Evolutionary conservation across 1,140 invertebrate species (phyloP), one percentile per base, ranked within the genome.

Genomic region (Scylla paramamosain): DNA sequence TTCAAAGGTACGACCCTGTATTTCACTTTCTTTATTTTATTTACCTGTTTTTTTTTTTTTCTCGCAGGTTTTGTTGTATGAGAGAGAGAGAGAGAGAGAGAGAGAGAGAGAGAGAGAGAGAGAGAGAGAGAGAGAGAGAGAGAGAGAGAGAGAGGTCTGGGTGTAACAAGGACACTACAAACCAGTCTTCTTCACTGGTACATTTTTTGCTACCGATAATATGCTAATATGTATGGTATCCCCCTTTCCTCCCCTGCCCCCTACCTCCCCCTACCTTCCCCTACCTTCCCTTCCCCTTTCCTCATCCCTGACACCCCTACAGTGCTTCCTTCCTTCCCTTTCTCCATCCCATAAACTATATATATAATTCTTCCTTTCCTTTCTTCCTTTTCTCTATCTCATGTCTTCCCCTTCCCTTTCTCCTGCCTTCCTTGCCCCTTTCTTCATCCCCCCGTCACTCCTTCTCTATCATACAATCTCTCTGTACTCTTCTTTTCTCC

Each of bases 61-160:
- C 28, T 4, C 6, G n/a, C n/a, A n/a, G n/a, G n/a, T n/a, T n/a
- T n/a, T n/a, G n/a, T n/a, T 20, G 86, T 31, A 29, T 31, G 86
- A 88, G 86, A 88, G 86, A 88, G 87, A 88, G 87, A 88, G 87
- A 88, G 87, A 88, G 87, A 88, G 87, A 88, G 87, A 88, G 87
- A 88, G 87, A 88, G 87, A 88, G 87, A 88, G 87, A 25, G 25
- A 77, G 25, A 77, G 67, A 20, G 6, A 77, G n/a, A 7, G 20
- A 77, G 67, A 77, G 25, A 77, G n/a, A n/a, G 25, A 77, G 20
- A 25, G 25, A n/a, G 67, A 77, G 20, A n/a, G 67, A n/a, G 25
- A 77, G n/a, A n/a, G n/a, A 77, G 67, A n/a, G 6, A 77, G 67
- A 20, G 6, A 77, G 20, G 20, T 25, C 3, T 67, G 59, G 59